These are phyloP conservation scores for Sinella curviseta DNA, from an alignment of 1,140 invertebrate species.

Conservation along the genomic window DNA sequence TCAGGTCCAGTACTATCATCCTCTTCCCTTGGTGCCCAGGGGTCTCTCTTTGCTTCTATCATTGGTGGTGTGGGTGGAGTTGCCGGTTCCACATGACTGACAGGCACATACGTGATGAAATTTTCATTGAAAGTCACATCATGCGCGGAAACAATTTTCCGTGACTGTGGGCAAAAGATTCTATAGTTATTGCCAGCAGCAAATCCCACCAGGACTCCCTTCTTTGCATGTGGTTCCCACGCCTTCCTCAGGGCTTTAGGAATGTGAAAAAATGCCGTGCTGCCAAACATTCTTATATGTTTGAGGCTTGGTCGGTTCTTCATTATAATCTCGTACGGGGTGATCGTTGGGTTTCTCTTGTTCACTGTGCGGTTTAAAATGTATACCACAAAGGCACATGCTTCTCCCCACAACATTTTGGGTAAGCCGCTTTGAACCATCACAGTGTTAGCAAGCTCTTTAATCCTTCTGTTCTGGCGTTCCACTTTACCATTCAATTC, in stretches of 20 bases:
- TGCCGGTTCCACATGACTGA: not conserved
- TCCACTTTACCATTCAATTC: slow-evolving; percentile 55
- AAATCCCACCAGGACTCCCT: not conserved
- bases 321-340: slow-evolving; percentile 45
- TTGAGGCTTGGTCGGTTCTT: not conserved
- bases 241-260: slow-evolving; percentile 5
- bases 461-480: slow-evolving; percentile 23
- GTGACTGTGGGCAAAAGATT: not conserved
- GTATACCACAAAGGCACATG: not conserved
- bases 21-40: not conserved
- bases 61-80: not conserved
- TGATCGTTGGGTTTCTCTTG: slow-evolving; percentile 27
- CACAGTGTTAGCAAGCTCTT: slow-evolving; percentile 10
- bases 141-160: too few species aligned
- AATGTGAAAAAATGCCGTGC: not conserved
- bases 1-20: not conserved
- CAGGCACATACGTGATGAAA: not conserved
- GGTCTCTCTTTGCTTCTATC: not conserved
- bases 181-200: not conserved
- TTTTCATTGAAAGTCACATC: too few species aligned
- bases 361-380: slow-evolving; percentile 14
- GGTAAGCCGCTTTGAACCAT: not conserved
- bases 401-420: slow-evolving; percentile 18
- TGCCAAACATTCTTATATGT: slow-evolving; percentile 24
- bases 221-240: too few species aligned